These are phyloP conservation scores for Drosophila fungiperda DNA, from an alignment of 2,888 invertebrate genomes.

Conservation along the genomic window DNA sequence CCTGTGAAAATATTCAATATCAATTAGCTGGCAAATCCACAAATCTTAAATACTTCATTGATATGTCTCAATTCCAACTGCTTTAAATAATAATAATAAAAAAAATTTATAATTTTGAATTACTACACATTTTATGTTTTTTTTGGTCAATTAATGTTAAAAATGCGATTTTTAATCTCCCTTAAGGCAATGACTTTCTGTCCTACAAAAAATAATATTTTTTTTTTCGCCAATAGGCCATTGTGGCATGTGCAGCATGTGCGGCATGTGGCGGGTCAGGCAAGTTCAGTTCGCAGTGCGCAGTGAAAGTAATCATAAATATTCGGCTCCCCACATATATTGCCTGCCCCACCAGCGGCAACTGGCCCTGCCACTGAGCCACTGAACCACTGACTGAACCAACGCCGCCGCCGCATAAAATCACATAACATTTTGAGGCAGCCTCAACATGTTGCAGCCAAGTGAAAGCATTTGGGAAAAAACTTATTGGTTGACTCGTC, in stretches of 20 bases:
- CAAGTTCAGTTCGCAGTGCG: constrained; percentile 56
- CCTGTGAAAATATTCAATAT: constrained; percentile 86
- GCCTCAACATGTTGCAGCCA: constrained; percentile 51
- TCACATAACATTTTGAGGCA: constrained; percentile 61
- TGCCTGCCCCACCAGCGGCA: neutral
- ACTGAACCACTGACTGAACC: constrained; percentile 56
- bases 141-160: neutral
- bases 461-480: constrained; percentile 76
- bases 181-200: constrained; percentile 1
- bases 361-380: constrained; percentile 19
- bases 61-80: neutral
- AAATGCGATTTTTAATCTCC: neutral
- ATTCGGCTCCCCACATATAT: constrained; percentile 40
- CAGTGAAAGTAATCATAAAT: constrained; percentile 83
- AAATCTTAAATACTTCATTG: neutral
- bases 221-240: neutral
- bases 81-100: neutral
- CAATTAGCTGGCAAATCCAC: neutral
- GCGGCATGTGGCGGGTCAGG: constrained; percentile 52
- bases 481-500: constrained; percentile 34
- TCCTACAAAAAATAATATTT: neutral
- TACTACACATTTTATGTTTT: neutral
- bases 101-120: neutral
- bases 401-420: constrained; percentile 33
- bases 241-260: constrained; percentile 28